Evolutionary conservation across 2,797 vertebrate species (phyloP).

Genomic region (Gymnoscopelus braueri): DNA sequence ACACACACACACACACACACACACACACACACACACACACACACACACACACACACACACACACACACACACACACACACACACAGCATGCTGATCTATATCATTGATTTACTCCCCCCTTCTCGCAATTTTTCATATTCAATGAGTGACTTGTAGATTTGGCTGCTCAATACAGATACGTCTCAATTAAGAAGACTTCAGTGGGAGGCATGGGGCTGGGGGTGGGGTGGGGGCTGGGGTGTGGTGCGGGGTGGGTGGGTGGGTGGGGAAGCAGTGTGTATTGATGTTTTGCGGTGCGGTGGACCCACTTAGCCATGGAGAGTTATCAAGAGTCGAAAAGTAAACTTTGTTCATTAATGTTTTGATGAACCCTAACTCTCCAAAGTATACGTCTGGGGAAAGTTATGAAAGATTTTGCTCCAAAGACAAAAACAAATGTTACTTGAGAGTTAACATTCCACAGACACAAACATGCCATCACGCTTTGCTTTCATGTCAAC

Average conservation of each 20-base stretch:
- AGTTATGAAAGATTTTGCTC: background rate
- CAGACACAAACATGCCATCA: too few relatives aligned
- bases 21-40: constrained; percentile 11
- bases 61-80: constrained; percentile 10
- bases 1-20: constrained; percentile 13
- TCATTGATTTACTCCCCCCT: constrained; percentile 76
- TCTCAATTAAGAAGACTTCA: constrained; percentile 77
- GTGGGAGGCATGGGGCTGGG: constrained; percentile 2
- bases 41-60: constrained; percentile 59
- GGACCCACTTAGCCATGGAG: constrained; percentile 8
- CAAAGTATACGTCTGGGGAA: background rate
- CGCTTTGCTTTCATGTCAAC: too few relatives aligned
- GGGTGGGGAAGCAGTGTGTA: constrained; percentile 33
- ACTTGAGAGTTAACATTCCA: too few relatives aligned
- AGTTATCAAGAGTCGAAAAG: constrained; percentile 36
- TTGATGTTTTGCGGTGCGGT: constrained; percentile 40
- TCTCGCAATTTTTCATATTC: constrained; percentile 83
- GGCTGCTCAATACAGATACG: constrained; percentile 76
- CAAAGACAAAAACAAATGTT: background rate
- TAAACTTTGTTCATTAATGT: background rate
- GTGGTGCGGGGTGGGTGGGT: background rate
- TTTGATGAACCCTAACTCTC: constrained; percentile 4
- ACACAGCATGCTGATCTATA: constrained; percentile 79
- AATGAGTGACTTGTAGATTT: constrained; percentile 83
- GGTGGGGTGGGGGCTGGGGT: too few relatives aligned